Evolutionary conservation across 1,140 invertebrate species (phyloP), one percentile per base, ranked within the genome.

Genomic region (Diachasma alloeum): DNA sequence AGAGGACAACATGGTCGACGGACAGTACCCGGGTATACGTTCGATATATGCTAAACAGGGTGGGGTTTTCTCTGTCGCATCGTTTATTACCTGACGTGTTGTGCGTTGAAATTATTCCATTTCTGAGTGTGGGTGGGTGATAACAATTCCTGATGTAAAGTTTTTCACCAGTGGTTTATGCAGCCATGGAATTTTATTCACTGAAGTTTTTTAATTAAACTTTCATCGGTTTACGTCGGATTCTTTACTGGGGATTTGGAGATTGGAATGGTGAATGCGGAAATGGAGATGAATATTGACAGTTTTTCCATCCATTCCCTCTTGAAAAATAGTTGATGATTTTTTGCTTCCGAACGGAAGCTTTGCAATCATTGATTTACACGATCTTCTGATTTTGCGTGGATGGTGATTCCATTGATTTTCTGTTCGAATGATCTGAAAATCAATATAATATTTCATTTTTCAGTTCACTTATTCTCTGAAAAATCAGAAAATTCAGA

Each of bases 31-130:
- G 42, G 2, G 11, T 46, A 69, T 48, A 19, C 79, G 82, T 83
- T 82, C 82, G 80, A 84, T 84, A 83, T 83, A 85, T 85, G 83
- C 80, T 83, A 84, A 85, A 71, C 78, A 84, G 82, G 31, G 68
- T 76, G 46, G 76, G 53, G 24, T 66, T 13, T 66, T 17, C 46
- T 63, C 46, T 63, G 79, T 76, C 56, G 39, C 69, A 68, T 75
- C 68, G 73, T 75, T 78, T 75, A 78, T 72, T 78, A 72, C 68
- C 70, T 75, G 56, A 53, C 22, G 19, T 36, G n/a, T 56, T 11
- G 22, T 44, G 39, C 22, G 24, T 67, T 22, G 9, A 19, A 19
- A 73, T 42, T 56, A 46, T 42, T 44, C 74, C 80, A 44, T 79
- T 79, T 75, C 73, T 75, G 24, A 74, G 74, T 70, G 77, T 75